Percentiles rank a stretch among this genome's conserved stretches.
Conservation (phyloP, 2,888 invertebrate species). For the Pediacus dermestoides region DNA sequence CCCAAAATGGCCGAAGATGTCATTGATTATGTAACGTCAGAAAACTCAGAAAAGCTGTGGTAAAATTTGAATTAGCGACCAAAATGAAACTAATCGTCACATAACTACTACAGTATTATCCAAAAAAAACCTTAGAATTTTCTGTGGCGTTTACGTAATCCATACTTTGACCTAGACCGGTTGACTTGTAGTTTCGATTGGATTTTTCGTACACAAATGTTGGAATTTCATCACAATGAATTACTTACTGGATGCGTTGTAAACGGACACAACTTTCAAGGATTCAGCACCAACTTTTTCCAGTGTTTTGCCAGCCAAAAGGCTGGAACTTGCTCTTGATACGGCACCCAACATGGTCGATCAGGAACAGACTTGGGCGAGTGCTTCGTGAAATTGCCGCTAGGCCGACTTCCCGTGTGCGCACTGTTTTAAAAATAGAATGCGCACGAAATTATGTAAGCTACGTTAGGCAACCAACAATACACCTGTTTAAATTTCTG, state of each 20-base stretch:
- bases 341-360: slow-evolving; percentile 60
- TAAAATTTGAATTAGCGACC: too few relatives aligned
- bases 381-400: slow-evolving; percentile 13
- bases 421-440: slow-evolving; percentile 8
- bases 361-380: slow-evolving; percentile 17
- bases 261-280: slow-evolving; percentile 54
- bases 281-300: slow-evolving; percentile 60
- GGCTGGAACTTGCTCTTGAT: slow-evolving; percentile 59
- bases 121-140: too few relatives aligned
- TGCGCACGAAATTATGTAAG: too few relatives aligned
- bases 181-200: not conserved
- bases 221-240: slow-evolving; percentile 1
- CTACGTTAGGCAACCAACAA: too few relatives aligned
- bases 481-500: too few relatives aligned
- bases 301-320: slow-evolving; percentile 58
- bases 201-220: not conserved
- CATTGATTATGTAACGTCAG: slow-evolving; percentile 29
- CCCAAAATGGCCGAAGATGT: slow-evolving; percentile 32
- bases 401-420: slow-evolving; percentile 15
- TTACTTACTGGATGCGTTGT: slow-evolving; percentile 46
- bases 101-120: too few relatives aligned
- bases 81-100: too few relatives aligned
- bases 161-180: slow-evolving; percentile 10
- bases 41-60: slow-evolving; percentile 8
- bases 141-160: slow-evolving; percentile 3